These are phyloP conservation scores for Chunga burmeisteri DNA, from an alignment of 2,113 vertebrate species.

Conservation along the genomic window DNA sequence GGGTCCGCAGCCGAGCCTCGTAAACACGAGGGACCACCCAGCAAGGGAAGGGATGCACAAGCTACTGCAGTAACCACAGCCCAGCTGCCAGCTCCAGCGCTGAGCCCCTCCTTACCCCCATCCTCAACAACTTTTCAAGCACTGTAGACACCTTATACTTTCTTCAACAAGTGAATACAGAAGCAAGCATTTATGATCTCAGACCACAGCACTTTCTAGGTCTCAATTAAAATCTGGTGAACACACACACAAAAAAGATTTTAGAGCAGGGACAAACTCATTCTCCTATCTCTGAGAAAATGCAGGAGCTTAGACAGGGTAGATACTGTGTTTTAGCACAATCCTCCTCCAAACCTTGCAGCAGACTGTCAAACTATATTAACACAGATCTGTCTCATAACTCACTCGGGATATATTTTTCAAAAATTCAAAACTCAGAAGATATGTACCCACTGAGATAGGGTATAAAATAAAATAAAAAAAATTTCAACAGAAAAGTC, in stretches of 20 bases:
- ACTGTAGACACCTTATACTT: neutral
- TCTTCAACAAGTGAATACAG: neutral
- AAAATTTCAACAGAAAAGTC: neutral
- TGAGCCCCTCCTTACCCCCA: neutral
- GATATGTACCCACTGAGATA: neutral
- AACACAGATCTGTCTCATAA: neutral
- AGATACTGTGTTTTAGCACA: neutral
- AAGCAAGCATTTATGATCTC: neutral
- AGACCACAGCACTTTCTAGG: neutral
- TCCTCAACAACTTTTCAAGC: neutral
- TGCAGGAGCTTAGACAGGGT: neutral
- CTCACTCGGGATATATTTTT: neutral
- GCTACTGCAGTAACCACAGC: fast-evolving
- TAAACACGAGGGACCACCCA: neutral
- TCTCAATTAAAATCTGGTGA: neutral
- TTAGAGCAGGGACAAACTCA: neutral
- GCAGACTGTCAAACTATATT: neutral
- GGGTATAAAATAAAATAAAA: neutral
- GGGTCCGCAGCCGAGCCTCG: fast-evolving
- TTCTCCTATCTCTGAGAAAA: neutral
- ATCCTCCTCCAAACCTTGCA: neutral
- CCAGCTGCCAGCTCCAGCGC: neutral
- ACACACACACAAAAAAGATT: neutral
- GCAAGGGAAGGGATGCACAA: neutral
- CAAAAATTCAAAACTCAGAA: neutral